phyloP scores from a whole-genome alignment of 2,113 vertebrate species.

The Phrynosoma platyrhinos region DNA sequence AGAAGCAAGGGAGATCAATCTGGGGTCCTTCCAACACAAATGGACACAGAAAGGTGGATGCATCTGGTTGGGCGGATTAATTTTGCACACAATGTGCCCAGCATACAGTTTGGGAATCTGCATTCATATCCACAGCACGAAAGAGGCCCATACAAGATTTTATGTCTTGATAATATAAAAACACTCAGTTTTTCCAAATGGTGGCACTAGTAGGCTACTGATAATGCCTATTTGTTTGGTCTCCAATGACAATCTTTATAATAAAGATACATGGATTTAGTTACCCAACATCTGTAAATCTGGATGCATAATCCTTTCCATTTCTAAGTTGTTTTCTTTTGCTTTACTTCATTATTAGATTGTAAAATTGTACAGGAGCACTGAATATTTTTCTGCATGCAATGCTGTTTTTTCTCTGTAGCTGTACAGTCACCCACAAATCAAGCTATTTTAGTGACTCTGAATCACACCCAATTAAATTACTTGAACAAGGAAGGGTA shows the following conservation, averaged over 20 bases:
- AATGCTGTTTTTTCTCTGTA: neutral
- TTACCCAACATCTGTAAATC: neutral
- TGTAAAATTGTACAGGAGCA: neutral
- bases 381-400: neutral
- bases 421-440: slow-evolving; percentile 3
- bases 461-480: slow-evolving; percentile 30
- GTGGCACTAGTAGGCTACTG: neutral
- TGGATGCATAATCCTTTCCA: neutral
- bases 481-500: slow-evolving; percentile 21
- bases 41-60: neutral
- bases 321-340: neutral
- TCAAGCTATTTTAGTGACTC: slow-evolving; percentile 17
- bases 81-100: neutral
- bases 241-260: neutral
- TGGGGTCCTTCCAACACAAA: neutral
- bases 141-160: neutral
- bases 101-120: neutral
- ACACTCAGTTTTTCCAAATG: neutral
- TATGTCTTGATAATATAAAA: neutral
- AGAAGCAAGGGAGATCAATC: neutral
- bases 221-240: neutral
- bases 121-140: neutral
- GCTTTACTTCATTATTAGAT: neutral
- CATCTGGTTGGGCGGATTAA: neutral
- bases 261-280: neutral